These are phyloP conservation scores for Emydura subglobosa DNA, from an alignment of 2,113 vertebrate genomes.

Conservation along the genomic window DNA sequence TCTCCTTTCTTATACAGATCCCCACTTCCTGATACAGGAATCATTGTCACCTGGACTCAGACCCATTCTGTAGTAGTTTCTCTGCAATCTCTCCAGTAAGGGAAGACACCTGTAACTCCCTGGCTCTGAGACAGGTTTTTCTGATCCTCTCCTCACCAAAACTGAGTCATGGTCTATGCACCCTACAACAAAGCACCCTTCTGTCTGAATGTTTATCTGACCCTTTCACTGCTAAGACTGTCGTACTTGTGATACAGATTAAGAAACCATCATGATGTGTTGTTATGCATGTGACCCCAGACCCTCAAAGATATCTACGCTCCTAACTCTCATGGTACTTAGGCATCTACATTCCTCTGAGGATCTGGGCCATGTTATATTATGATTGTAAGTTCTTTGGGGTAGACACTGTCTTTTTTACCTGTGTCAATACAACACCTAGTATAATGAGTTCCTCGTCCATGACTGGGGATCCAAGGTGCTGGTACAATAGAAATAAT, in stretches of 20 bases:
- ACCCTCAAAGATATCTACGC: neutral
- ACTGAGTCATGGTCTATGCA: neutral
- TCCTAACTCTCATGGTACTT: neutral
- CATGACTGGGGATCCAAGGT: neutral
- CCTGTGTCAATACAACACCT: neutral
- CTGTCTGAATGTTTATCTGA: neutral
- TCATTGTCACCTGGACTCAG: neutral
- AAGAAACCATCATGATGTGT: fast-evolving
- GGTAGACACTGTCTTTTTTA: neutral
- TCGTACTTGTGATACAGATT: neutral
- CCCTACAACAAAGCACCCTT: neutral
- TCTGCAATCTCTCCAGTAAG: neutral
- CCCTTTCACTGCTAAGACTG: neutral
- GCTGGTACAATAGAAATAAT: neutral
- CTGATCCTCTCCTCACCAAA: neutral
- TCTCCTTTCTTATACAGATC: neutral
- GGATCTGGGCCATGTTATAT: neutral
- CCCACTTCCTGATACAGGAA: neutral
- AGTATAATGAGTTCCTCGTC: neutral
- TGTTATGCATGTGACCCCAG: neutral
- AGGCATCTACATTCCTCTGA: neutral
- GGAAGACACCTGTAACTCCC: neutral
- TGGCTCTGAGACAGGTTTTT: neutral
- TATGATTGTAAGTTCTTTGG: neutral
- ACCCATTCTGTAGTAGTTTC: neutral